Evolutionary conservation across 2,797 vertebrate genomes (phyloP).

Genomic region (Lithobates pipiens): DNA sequence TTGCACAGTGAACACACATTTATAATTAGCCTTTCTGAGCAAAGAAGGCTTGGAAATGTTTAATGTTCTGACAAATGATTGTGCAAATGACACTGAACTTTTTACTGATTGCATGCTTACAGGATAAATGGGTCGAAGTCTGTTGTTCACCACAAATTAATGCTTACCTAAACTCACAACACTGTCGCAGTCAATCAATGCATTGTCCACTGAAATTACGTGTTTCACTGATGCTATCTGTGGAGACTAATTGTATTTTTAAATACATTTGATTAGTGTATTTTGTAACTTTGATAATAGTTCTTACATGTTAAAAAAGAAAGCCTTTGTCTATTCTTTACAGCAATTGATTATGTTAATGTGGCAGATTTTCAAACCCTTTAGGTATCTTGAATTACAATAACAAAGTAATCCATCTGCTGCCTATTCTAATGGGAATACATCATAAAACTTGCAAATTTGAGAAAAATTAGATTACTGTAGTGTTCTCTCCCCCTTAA

Average conservation of each 20-base stretch:
- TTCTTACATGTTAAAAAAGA: background rate
- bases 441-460: constrained; percentile 73
- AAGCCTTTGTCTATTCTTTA: constrained; percentile 6
- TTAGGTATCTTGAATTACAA: constrained; percentile 74
- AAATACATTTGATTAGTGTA: background rate
- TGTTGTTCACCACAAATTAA: too few species aligned
- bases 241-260: constrained; percentile 1
- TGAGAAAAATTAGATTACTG: constrained; percentile 72
- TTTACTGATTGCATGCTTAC: too few species aligned
- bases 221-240: background rate
- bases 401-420: constrained; percentile 73
- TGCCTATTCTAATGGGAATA: constrained; percentile 70
- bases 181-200: too few species aligned
- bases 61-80: too few species aligned
- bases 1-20: too few species aligned
- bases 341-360: constrained; percentile 72
- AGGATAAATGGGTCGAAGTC: too few species aligned
- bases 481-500: constrained; percentile 67
- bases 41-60: too few species aligned
- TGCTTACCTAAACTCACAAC: too few species aligned
- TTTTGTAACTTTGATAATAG: background rate
- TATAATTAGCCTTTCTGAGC: too few species aligned
- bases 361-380: constrained; percentile 69
- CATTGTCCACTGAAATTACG: background rate
- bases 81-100: too few species aligned